Evolutionary conservation across 2,888 invertebrate genomes (phyloP).

Genomic region (Phengaris alcon): DNA sequence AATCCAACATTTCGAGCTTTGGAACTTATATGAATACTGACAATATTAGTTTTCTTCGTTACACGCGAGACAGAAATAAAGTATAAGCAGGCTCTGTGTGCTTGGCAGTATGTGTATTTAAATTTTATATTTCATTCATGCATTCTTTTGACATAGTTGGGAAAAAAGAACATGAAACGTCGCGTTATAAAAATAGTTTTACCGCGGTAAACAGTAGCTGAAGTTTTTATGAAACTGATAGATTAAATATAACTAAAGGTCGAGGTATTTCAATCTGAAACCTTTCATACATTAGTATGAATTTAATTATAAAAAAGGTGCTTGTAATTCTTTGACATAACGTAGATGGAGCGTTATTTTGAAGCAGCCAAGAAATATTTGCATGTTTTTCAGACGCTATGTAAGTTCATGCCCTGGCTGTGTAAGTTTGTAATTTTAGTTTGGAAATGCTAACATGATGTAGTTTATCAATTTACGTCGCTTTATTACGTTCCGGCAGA

Average conservation of each 20-base stretch:
- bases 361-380: background rate
- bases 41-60: background rate
- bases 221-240: background rate
- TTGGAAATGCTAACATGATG: background rate
- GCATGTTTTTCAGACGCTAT: background rate
- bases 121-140: background rate
- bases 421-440: background rate
- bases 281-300: too few relatives aligned
- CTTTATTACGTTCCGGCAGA: background rate
- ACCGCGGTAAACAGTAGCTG: background rate
- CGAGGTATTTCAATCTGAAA: background rate
- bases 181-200: background rate
- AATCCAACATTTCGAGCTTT: background rate
- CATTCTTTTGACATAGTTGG: background rate
- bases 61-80: background rate
- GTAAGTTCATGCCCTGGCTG: background rate
- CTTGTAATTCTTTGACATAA: background rate
- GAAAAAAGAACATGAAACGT: background rate
- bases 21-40: background rate
- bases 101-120: background rate
- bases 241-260: background rate
- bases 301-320: background rate
- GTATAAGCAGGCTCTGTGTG: background rate
- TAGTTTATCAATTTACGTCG: conserved; percentile 1
- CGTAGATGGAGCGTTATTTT: background rate